These are phyloP conservation scores for Sorex maritimensis DNA, from an alignment of 2,797 vertebrate species.

Conservation along the genomic window DNA sequence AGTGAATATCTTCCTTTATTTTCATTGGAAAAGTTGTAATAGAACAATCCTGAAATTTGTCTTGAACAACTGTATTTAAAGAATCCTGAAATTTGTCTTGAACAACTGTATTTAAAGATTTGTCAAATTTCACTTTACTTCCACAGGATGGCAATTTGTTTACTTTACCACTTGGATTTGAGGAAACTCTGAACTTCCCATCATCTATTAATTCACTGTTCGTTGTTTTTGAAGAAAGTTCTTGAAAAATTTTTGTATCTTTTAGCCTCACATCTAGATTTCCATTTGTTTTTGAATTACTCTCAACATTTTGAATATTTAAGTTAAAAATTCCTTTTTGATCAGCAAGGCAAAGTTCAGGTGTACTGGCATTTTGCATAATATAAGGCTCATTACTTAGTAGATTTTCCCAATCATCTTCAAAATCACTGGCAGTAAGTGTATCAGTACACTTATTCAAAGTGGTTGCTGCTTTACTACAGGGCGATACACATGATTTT, in stretches of 20 bases:
- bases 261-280: constrained; percentile 60
- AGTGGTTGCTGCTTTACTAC: constrained; percentile 16
- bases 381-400: constrained; percentile 93
- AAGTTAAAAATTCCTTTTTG: not conserved
- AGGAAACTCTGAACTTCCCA: constrained; percentile 63
- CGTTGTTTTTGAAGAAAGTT: constrained; percentile 78
- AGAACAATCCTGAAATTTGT: constrained; percentile 83
- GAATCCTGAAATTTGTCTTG: constrained; percentile 83
- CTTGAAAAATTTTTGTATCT: constrained; percentile 64
- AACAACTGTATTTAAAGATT: constrained; percentile 70
- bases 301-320: constrained; percentile 64
- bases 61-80: constrained; percentile 67
- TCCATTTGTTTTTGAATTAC: constrained; percentile 67
- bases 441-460: constrained; percentile 67
- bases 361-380: constrained; percentile 93
- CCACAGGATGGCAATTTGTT: constrained; percentile 80
- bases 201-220: constrained; percentile 64
- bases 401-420: constrained; percentile 94
- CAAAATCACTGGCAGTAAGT: constrained; percentile 88
- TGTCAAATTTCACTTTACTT: constrained; percentile 77
- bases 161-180: constrained; percentile 60
- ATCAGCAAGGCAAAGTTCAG: constrained; percentile 85
- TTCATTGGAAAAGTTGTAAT: constrained; percentile 76
- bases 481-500: constrained; percentile 62
- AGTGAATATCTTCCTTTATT: constrained; percentile 72